Evolutionary conservation across 2,797 vertebrate genomes (phyloP).

Genomic region (Sparus aurata): DNA sequence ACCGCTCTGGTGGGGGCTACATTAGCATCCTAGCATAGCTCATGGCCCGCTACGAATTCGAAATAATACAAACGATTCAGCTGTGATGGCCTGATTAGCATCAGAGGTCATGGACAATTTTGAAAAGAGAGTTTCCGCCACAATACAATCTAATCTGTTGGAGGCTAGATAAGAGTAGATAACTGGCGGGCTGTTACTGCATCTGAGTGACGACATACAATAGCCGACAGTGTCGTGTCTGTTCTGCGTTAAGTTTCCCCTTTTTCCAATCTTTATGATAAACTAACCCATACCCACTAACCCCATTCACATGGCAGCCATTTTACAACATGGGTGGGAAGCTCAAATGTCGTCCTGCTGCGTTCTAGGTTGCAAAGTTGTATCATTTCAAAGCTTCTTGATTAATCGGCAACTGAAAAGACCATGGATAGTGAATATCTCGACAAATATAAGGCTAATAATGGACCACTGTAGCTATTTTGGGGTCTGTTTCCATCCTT

Average conservation of each 20-base stretch:
- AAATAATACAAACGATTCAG: conserved; percentile 32
- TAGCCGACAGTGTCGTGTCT: neutral
- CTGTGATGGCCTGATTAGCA: conserved; percentile 46
- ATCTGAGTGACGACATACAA: neutral
- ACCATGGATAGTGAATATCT: too few relatives aligned
- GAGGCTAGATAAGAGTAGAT: neutral
- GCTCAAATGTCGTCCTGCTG: too few relatives aligned
- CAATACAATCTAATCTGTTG: conserved; percentile 6
- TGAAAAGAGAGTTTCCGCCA: conserved; percentile 22
- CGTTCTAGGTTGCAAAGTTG: too few relatives aligned
- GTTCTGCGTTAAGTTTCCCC: neutral
- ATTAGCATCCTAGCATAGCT: conserved; percentile 64
- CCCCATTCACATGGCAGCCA: too few relatives aligned
- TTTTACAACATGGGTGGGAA: too few relatives aligned
- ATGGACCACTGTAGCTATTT: too few relatives aligned
- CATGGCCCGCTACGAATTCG: conserved; percentile 61
- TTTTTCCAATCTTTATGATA: too few relatives aligned
- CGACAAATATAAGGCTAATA: too few relatives aligned
- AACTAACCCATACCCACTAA: too few relatives aligned
- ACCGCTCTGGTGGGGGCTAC: conserved; percentile 48
- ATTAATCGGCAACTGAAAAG: too few relatives aligned
- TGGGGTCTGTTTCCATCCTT: too few relatives aligned
- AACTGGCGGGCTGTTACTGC: neutral
- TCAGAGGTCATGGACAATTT: conserved; percentile 43
- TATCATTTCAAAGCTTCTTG: too few relatives aligned